Conservation (phyloP, 2,888 invertebrate genomes). For the Netelia inedita region DNA sequence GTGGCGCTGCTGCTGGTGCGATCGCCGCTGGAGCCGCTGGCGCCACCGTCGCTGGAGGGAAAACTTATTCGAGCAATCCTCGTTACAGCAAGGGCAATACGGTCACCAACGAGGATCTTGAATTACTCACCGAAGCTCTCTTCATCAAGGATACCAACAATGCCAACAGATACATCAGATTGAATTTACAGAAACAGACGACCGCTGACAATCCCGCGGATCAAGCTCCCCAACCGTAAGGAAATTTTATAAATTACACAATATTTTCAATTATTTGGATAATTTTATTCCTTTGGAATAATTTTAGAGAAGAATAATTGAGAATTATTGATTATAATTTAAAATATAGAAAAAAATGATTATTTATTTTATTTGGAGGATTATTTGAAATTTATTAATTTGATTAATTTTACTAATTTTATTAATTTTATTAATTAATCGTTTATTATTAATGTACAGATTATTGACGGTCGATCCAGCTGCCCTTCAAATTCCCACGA, state of each 20-base stretch:
- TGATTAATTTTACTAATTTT: not conserved
- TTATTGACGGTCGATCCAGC: constrained; percentile 89
- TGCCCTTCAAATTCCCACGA: constrained; percentile 90
- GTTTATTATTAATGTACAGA: constrained; percentile 85
- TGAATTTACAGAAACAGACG: constrained; percentile 92
- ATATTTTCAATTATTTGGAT: too few relatives aligned
- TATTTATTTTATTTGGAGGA: too few relatives aligned
- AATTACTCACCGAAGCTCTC: constrained; percentile 90
- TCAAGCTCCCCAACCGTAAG: constrained; percentile 92
- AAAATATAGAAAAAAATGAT: too few relatives aligned
- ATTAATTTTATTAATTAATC: not conserved
- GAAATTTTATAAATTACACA: constrained; percentile 63
- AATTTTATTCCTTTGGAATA: too few relatives aligned
- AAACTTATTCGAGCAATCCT: constrained; percentile 79
- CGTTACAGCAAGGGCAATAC: constrained; percentile 83
- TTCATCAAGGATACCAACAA: constrained; percentile 91
- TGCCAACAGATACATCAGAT: constrained; percentile 89
- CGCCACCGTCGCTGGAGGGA: constrained; percentile 46
- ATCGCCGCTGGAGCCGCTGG: constrained; percentile 50
- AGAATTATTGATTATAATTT: too few relatives aligned
- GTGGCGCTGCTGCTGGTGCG: constrained; percentile 68
- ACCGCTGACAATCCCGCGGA: constrained; percentile 89
- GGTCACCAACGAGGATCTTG: constrained; percentile 88
- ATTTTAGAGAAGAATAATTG: too few relatives aligned
- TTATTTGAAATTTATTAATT: not conserved